These are phyloP conservation scores for Syngnathoides biaculeatus DNA, from an alignment of 2,113 vertebrate genomes.

Conservation along the genomic window DNA sequence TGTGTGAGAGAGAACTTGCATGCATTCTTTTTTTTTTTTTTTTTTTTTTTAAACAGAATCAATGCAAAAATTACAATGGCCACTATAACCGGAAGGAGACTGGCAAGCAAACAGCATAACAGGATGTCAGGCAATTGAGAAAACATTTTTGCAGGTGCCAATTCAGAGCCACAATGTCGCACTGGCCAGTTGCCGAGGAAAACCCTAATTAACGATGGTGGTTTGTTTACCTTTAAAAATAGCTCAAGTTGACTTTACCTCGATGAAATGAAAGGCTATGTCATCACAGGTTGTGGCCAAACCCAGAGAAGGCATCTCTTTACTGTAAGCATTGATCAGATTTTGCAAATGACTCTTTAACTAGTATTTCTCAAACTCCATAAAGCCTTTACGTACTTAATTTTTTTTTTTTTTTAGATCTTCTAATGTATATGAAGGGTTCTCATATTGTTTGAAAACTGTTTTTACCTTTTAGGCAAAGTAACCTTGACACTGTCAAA, in stretches of 20 bases:
- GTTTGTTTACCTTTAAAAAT: constrained; percentile 37
- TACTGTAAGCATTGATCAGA: constrained; percentile 2
- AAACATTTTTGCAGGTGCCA: constrained; percentile 62
- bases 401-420: constrained; percentile 39
- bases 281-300: constrained; percentile 9
- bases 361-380: constrained; percentile 8
- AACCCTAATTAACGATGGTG: constrained; percentile 53
- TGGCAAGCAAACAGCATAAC: constrained; percentile 61
- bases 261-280: constrained; percentile 29
- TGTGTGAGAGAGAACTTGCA: constrained; percentile 17
- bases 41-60: constrained; percentile 33
- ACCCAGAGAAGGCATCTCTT: not conserved
- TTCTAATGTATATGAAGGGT: constrained; percentile 17
- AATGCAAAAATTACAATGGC: constrained; percentile 15
- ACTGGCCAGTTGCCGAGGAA: constrained; percentile 48
- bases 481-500: constrained; percentile 45
- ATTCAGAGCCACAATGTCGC: constrained; percentile 49
- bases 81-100: constrained; percentile 61
- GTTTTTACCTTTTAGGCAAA: constrained; percentile 35
- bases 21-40: constrained; percentile 12
- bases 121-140: constrained; percentile 63
- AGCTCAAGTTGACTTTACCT: constrained; percentile 29
- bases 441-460: constrained; percentile 36
- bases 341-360: constrained; percentile 4
- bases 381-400: constrained; percentile 12